Evolutionary conservation across 2,888 invertebrate species (phyloP), one percentile per base, ranked within the genome.

Genomic region (Sacculina carcini): DNA sequence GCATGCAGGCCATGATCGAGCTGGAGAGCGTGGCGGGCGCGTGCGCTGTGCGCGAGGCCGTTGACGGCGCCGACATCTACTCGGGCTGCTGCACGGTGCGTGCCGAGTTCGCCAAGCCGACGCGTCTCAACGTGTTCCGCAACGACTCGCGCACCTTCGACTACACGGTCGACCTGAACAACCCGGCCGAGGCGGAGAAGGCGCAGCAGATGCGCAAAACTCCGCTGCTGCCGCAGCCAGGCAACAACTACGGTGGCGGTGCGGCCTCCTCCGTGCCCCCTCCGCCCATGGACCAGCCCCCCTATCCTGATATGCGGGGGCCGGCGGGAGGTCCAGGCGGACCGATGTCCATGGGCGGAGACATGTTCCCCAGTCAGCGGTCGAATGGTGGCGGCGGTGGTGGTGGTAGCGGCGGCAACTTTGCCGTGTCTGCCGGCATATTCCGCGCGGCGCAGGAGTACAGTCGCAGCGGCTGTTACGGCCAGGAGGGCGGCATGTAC

Each of bases 1-100:
- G 90, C 58, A 86, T 94, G 10, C 94, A 94, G 69, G 90, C 90
- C 56, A 90, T 96, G 90, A 89, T 96, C 62, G 94, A 94, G 83
- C 26, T 50, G 4, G 39, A 50, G 29, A 16, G n/a, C 9, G 39
- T 50, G 29, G 50, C 36, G 50, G 29, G 23, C n/a, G 50, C 50
- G n/a, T 31, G 39, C 39, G 29, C 36, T 19, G 50, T 40, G 23
- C 36, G 39, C 38, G 29, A 40, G 29, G 39, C 36, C 24, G 24
- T 50, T 3, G 28, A 50, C 38, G 50, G 50, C 21, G 36, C 38
- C 28, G 50, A 50, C 29, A 50, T 50, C 36, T 50, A 50, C 39
- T 50, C 50, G 7, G 50, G 50, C 39, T 50, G 50, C 39, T 50
- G 50, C 39, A 50, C 50, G 31, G 38, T 50, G 16, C 36, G 38